These are phyloP conservation scores for Sinhomidia bicolor DNA, from an alignment of 2,888 invertebrate species.

Conservation along the genomic window DNA sequence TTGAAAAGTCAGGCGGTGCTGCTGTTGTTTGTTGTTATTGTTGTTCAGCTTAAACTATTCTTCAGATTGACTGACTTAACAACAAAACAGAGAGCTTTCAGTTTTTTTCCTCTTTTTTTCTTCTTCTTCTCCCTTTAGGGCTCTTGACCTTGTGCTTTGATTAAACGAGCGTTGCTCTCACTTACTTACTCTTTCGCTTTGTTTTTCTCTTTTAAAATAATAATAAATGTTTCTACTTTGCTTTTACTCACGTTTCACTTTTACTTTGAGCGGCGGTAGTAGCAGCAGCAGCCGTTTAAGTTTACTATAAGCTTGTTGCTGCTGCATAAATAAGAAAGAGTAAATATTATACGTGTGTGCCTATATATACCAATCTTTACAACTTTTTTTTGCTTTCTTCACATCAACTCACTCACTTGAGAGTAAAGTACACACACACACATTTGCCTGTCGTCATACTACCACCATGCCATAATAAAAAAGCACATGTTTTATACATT, in stretches of 20 bases:
- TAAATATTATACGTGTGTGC: background rate
- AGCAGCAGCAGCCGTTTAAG: background rate
- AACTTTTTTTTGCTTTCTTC: background rate
- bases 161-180: conserved; percentile 42
- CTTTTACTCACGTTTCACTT: conserved; percentile 29
- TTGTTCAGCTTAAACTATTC: background rate
- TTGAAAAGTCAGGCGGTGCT: conserved; percentile 6
- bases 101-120: background rate
- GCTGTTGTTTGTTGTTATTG: background rate
- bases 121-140: conserved; percentile 23
- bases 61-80: background rate
- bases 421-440: background rate
- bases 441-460: no score
- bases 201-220: background rate
- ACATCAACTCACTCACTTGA: background rate
- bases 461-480: no score
- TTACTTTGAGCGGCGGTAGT: background rate
- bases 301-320: background rate
- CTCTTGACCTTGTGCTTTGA: conserved; percentile 57
- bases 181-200: background rate
- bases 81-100: background rate
- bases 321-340: conserved; percentile 33
- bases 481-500: no score
- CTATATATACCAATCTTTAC: background rate
- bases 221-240: background rate